These are phyloP conservation scores for Porites australiensis DNA, from an alignment of 64 coral and sea anemone species.

Conservation along the genomic window DNA sequence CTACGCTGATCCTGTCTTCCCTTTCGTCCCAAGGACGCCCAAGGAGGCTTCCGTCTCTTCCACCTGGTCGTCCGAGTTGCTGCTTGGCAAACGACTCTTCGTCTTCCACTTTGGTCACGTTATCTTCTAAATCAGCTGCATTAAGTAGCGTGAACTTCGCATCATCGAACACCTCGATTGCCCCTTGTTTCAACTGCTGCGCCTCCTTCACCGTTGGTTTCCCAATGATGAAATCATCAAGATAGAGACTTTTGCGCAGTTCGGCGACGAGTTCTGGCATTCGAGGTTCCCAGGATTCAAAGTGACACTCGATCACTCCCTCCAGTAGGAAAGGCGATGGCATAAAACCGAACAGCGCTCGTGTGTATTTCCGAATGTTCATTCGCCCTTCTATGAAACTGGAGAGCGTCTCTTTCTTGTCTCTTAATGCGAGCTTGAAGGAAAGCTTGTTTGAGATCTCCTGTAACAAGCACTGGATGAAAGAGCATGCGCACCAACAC, in stretches of 20 bases:
- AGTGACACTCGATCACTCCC: background rate
- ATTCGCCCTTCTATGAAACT: background rate
- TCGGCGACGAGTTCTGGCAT: background rate
- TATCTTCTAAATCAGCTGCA: background rate
- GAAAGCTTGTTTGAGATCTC: background rate
- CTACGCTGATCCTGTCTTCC: background rate
- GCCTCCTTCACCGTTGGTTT: background rate
- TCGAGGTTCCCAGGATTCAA: background rate
- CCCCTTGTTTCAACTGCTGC: background rate
- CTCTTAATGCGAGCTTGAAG: background rate
- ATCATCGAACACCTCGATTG: background rate
- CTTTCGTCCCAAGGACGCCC: background rate
- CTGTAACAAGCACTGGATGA: background rate
- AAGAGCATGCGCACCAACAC: background rate
- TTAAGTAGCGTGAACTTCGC: background rate
- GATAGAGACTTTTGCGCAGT: background rate
- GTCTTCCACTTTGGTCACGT: background rate
- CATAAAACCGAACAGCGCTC: background rate
- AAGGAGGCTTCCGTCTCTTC: background rate
- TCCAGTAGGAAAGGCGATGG: constrained; percentile 11
- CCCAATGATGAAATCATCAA: background rate
- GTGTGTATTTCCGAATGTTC: background rate
- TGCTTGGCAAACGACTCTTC: background rate
- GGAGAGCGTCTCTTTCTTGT: background rate
- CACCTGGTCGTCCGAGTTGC: background rate